Evolutionary conservation across 2,888 invertebrate species (phyloP), one percentile per base, ranked within the genome.

Genomic region (Monoplex corrugatus): DNA sequence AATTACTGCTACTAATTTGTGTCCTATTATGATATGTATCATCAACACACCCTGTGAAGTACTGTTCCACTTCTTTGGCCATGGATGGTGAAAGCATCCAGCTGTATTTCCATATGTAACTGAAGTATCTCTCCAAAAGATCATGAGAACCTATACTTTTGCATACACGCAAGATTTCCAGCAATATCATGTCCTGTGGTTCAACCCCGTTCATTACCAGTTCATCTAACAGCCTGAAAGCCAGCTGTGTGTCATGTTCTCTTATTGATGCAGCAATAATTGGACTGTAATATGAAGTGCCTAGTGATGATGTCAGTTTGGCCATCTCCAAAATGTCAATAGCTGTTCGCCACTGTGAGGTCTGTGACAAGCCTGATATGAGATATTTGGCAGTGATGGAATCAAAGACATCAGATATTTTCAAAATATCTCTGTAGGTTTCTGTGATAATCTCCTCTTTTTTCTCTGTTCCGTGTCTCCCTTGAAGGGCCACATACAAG

Each of bases 281-380:
- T 8, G 89, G 86, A 28, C 80, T 68, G 80, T 86, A 90, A 68
- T 50, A 80, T 13, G 19, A 32, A 19, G 57, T 19, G 13, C 50
- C 86, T 10, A 89, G 84, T 8, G 35, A 57, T 2, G 45, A 50
- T 45, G 75, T 87, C n/a, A 89, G 38, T 45, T 87, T 86, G 23
- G 86, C 88, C 89, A 91, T 91, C n/a, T 91, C 91, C 50, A 92
- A 19, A 32, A 91, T 57, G 32, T 90, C 88, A 28, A 92, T n/a
- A n/a, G 91, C 87, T 68, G 90, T 87, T 68, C 45, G 90, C 92
- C 92, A 93, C 35, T 89, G 63, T 32, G 82, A 90, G 40, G 92
- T 93, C 23, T 45, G 38, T 35, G 87, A 90, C 23, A 93, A 63
- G 28, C 92, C 92, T 28, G 63, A 44, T 50, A 91, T 89, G 3